These are phyloP conservation scores for Phymorhynchus buccinoides DNA, from an alignment of 1,140 invertebrate genomes.

Conservation along the genomic window DNA sequence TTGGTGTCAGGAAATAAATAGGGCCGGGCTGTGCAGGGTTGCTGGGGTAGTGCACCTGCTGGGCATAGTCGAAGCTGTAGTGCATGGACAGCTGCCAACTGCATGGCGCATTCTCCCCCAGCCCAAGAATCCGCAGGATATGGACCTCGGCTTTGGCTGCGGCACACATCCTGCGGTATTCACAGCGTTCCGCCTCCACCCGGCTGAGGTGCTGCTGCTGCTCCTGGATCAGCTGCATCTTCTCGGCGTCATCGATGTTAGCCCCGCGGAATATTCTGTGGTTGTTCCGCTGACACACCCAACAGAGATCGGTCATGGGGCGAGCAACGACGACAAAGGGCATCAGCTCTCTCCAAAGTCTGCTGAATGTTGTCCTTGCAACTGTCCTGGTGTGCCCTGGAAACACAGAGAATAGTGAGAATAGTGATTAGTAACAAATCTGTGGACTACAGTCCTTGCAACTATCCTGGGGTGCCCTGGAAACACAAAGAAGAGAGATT, in stretches of 20 bases:
- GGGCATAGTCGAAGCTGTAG: conserved; percentile 60
- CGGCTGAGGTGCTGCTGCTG: conserved; percentile 6
- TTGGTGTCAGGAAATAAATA: conserved; percentile 37
- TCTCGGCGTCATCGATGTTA: not conserved
- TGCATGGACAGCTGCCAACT: conserved; percentile 43
- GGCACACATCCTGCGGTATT: not conserved
- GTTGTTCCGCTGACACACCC: conserved; percentile 50
- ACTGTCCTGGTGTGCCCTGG: too few relatives aligned
- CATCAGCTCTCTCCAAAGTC: too few relatives aligned
- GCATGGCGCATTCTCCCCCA: not conserved
- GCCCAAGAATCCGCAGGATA: not conserved
- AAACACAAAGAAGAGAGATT: too few relatives aligned
- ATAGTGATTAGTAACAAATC: too few relatives aligned
- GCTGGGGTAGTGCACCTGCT: conserved; percentile 31
- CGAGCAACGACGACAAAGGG: conserved; percentile 40
- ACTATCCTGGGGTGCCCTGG: too few relatives aligned
- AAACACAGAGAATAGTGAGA: too few relatives aligned
- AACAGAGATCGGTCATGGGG: conserved; percentile 53
- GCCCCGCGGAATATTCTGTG: conserved; percentile 33
- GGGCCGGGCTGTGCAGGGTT: conserved; percentile 19
- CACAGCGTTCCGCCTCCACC: conserved; percentile 32
- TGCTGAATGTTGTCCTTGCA: too few relatives aligned
- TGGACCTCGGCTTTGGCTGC: not conserved
- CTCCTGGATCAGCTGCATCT: not conserved
- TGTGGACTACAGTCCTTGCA: too few relatives aligned